Percentiles rank a stretch among this genome's conserved stretches.
These are phyloP conservation scores for Chloroceryle amazona DNA, from an alignment of 2,797 vertebrate species.

Conservation along the genomic window DNA sequence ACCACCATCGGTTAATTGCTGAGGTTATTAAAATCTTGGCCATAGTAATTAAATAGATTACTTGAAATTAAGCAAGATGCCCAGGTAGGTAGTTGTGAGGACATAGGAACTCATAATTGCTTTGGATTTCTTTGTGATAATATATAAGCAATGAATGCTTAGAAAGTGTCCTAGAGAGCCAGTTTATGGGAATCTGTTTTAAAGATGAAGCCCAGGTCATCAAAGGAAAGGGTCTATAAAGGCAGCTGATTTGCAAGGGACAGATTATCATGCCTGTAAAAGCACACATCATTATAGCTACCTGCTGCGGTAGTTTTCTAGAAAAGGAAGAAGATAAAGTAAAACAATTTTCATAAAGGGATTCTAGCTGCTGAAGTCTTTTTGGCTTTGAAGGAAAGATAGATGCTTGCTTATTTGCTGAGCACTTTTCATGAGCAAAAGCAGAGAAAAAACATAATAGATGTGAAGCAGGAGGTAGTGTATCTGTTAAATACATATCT, in stretches of 20 bases:
- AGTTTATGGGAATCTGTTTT: conserved; percentile 13
- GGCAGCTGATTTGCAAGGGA: conserved; percentile 12
- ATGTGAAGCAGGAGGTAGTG: background rate
- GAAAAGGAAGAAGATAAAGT: conserved; percentile 23
- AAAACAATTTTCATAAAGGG: conserved; percentile 2
- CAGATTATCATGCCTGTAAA: conserved; percentile 22
- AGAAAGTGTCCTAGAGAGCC: background rate
- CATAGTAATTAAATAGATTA: background rate
- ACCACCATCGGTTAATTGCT: background rate
- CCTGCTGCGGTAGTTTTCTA: conserved; percentile 29
- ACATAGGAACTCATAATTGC: background rate
- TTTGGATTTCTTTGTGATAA: background rate
- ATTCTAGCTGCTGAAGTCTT: conserved; percentile 37
- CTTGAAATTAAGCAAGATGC: background rate
- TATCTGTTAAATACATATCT: background rate
- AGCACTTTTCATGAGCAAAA: conserved; percentile 18
- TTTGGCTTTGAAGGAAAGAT: conserved; percentile 25
- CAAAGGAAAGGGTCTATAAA: conserved; percentile 20
- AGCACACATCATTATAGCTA: background rate
- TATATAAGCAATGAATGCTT: background rate
- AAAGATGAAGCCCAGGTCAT: conserved; percentile 20
- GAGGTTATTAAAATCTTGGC: background rate
- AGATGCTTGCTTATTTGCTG: conserved; percentile 31
- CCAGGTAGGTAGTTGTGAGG: background rate
- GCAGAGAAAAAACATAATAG: conserved; percentile 4